Conservation (phyloP, 2,888 invertebrate species). For the Corbicula japonica region DNA sequence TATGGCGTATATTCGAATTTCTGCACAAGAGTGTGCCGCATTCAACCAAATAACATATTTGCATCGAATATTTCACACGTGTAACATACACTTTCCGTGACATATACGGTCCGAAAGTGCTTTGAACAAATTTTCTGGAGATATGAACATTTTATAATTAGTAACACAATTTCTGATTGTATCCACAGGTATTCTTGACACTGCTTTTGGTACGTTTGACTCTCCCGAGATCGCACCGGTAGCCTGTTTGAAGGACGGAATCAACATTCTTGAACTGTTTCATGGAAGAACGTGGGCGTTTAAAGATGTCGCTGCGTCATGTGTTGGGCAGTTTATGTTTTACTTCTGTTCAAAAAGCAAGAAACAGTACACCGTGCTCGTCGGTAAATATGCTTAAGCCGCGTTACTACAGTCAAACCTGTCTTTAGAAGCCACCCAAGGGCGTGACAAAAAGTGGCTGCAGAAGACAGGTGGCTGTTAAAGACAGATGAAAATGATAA, state of each 20-base stretch:
- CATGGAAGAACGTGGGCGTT: slow-evolving; percentile 87
- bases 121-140: no score
- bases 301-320: slow-evolving; percentile 87
- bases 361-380: slow-evolving; percentile 84
- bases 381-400: slow-evolving; percentile 81
- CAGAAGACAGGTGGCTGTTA: no score
- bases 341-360: slow-evolving; percentile 85
- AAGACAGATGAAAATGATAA: no score
- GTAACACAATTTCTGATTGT: neutral
- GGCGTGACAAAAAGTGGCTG: no score
- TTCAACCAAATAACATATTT: neutral
- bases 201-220: slow-evolving; percentile 78
- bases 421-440: no score
- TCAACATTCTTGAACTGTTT: slow-evolving; percentile 87
- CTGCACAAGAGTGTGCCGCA: no score
- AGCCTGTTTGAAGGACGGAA: slow-evolving; percentile 75
- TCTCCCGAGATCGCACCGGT: slow-evolving; percentile 80
- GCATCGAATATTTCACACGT: no score
- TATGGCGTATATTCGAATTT: no score
- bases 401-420: no score
- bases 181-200: slow-evolving; percentile 76
- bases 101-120: no score
- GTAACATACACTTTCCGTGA: no score
- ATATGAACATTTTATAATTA: neutral
- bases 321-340: slow-evolving; percentile 86